Evolutionary conservation across 1,140 invertebrate species (phyloP).

Genomic region (Drosophila navojoa): DNA sequence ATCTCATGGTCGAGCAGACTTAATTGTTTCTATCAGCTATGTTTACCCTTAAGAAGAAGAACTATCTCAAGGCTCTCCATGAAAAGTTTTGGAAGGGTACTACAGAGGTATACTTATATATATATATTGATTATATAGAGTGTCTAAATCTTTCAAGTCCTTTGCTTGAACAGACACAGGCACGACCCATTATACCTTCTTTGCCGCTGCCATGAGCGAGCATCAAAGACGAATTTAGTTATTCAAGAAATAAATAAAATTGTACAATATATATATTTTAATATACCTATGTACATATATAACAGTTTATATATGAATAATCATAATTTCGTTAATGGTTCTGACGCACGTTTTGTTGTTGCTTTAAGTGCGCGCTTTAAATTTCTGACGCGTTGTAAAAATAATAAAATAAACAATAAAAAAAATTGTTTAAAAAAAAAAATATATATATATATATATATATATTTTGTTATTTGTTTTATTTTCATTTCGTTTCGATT

Average conservation of each 20-base stretch:
- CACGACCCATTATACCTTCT: too few species aligned
- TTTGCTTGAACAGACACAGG: too few species aligned
- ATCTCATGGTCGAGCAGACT: too few species aligned
- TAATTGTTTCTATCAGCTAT: too few species aligned
- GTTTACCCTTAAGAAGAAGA: too few species aligned
- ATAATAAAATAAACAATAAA: neutral
- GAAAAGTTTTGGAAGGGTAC: too few species aligned
- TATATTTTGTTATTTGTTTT: conserved; percentile 3
- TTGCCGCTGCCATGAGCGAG: too few species aligned
- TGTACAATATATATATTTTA: conserved; percentile 1
- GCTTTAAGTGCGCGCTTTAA: conserved; percentile 60
- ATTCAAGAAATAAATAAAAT: neutral
- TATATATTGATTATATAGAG: neutral
- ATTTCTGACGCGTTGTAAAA: conserved; percentile 57
- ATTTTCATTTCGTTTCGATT: conserved; percentile 3
- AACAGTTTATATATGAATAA: conserved; percentile 21
- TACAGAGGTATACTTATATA: neutral
- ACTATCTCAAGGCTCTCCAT: too few species aligned
- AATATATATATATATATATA: conserved; percentile 13
- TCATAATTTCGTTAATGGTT: conserved; percentile 39
- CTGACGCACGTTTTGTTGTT: conserved; percentile 50
- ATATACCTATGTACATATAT: neutral
- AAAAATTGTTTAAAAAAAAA: conserved; percentile 9
- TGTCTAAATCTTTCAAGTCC: too few species aligned
- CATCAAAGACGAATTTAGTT: too few species aligned